Base-by-base conservation (phyloP, 2,797 vertebrate species). In the Apogon hyalosoma region DNA sequence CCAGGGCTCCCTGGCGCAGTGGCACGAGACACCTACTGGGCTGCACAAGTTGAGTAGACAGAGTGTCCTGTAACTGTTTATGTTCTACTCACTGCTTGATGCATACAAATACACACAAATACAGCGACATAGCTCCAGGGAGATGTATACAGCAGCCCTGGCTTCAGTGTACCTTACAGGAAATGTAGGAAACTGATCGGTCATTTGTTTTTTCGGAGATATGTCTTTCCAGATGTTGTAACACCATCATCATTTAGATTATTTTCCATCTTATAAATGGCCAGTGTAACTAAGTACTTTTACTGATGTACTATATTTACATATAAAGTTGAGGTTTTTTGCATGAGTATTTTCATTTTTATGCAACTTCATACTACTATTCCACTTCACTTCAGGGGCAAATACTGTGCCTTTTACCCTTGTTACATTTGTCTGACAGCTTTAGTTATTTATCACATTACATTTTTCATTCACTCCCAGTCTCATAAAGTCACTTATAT, bases 1-100 rank as follows among this genome's bases (percentile, higher is more conserved):
- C 91, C 91, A 92, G 84, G 69, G 74, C 83, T 90, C 84, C 74
- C 77, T 82, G 73, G 76, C 78, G 71, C 12, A 60, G 82, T 90
- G 90, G 86, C 88, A 91, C 67, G 73, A 90, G 88, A 87, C 81
- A 82, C 75, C 65, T 71, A 78, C 75, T 16, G 47, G 66, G 80
- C 83, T 90, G 82, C 69, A 69, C 79, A 90, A 83, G 77, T 69
- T 6, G 15, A 60, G 77, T 76, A 77, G 77, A 83, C 55, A 36
- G 77, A 88, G 78, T 84, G 76, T 76, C 81, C 66, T 53, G 53
- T 60, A 75, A 79, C 79, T 90, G 83, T 90, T 90, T 84, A 88
- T 52, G n/a, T 16, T 50, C 58, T 61, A 73, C 74, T 81, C 60
- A 53, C 75, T 88, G 81, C 75, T 68, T 75, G 61, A 80, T 85